Conservation (phyloP, 2,797 vertebrate genomes). For the Poeciliopsis gracilis region DNA sequence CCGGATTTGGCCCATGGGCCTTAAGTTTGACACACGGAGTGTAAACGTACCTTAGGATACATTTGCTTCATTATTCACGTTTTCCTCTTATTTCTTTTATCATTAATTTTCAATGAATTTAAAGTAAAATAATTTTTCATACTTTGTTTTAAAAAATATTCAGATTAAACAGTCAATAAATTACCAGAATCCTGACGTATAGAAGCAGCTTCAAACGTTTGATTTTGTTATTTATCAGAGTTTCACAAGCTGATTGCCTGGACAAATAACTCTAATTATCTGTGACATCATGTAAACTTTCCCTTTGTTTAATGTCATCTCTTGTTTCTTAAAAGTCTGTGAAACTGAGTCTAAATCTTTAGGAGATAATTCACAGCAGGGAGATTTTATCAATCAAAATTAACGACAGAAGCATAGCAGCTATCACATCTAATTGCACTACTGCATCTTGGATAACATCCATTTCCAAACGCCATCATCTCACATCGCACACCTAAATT, state of each 20-base stretch:
- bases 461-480: slow-evolving; percentile 59
- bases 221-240: neutral
- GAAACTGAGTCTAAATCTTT: slow-evolving; percentile 19
- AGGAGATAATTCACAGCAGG: slow-evolving; percentile 20
- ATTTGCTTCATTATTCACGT: neutral
- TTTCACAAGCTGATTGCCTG: neutral
- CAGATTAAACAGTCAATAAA: neutral
- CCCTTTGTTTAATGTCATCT: neutral
- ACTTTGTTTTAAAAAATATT: neutral
- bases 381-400: slow-evolving; percentile 31
- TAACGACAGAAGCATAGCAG: slow-evolving; percentile 46
- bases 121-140: neutral
- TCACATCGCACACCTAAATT: slow-evolving; percentile 48
- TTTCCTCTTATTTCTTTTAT: neutral
- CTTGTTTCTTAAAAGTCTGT: neutral
- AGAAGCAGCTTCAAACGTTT: neutral
- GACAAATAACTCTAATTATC: neutral
- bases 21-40: neutral
- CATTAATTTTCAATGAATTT: neutral
- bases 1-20: too few relatives aligned
- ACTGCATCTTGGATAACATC: slow-evolving; percentile 53
- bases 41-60: neutral
- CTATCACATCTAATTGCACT: slow-evolving; percentile 51
- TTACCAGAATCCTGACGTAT: neutral
- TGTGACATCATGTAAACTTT: neutral